Conservation (phyloP, 2,797 vertebrate genomes). For the Arnoldichthys spilopterus region DNA sequence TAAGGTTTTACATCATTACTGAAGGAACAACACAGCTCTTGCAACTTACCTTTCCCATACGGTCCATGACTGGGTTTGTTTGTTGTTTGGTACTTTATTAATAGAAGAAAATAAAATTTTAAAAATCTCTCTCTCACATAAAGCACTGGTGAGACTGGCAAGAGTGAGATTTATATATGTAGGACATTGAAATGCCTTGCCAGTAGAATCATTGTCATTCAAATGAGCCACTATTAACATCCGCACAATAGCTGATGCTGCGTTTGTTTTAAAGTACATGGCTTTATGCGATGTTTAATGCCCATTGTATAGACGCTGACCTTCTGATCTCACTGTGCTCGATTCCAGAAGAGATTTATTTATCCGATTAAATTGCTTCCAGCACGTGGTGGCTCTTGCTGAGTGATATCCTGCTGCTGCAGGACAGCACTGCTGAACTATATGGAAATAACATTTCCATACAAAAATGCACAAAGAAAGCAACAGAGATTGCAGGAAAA, state of each 20-base stretch:
- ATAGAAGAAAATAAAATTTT: not conserved
- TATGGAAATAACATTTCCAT: not conserved
- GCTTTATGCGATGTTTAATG: slow-evolving; percentile 44
- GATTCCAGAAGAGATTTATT: slow-evolving; percentile 52
- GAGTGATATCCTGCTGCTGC: not conserved
- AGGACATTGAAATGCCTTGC: slow-evolving; percentile 49
- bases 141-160: slow-evolving; percentile 4
- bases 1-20: not conserved
- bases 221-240: slow-evolving; percentile 34
- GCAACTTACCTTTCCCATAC: slow-evolving; percentile 6
- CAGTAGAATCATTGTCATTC: slow-evolving; percentile 42
- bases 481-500: not conserved
- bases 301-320: slow-evolving; percentile 45
- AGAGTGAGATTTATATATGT: slow-evolving; percentile 32
- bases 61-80: slow-evolving; percentile 32
- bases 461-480: not conserved
- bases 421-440: not conserved
- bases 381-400: slow-evolving; percentile 3
- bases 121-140: not conserved
- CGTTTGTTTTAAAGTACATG: slow-evolving; percentile 38
- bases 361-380: slow-evolving; percentile 31
- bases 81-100: not conserved
- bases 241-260: slow-evolving; percentile 40
- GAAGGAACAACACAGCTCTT: not conserved
- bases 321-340: slow-evolving; percentile 36